Percentiles rank a stretch among this genome's conserved stretches.
These are phyloP conservation scores for Caretta caretta DNA, from an alignment of 2,113 vertebrate species.

Conservation along the genomic window DNA sequence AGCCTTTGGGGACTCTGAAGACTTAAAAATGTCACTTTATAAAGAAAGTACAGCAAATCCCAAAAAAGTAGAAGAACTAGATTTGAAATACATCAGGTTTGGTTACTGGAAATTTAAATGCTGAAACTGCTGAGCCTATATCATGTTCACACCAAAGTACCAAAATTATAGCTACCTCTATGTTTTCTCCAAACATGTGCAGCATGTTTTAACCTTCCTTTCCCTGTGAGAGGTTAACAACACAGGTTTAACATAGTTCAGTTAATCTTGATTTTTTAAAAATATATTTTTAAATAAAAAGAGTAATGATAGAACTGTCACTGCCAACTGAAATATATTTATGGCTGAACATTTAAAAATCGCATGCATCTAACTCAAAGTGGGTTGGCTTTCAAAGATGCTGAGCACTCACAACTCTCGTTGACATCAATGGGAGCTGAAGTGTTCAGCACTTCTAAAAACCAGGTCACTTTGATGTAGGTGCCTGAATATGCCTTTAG, in stretches of 20 bases:
- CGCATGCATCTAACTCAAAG: background rate
- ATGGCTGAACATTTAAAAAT: background rate
- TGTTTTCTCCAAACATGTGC: background rate
- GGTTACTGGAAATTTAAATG: background rate
- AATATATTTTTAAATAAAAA: background rate
- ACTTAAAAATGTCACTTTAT: background rate
- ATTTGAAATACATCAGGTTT: slow-evolving; percentile 2
- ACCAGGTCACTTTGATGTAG: background rate
- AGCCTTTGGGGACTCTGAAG: background rate
- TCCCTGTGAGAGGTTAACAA: background rate
- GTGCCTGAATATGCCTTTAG: background rate
- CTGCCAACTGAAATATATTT: background rate
- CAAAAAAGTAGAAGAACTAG: background rate
- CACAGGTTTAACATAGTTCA: background rate
- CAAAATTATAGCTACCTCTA: background rate
- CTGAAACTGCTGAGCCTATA: background rate
- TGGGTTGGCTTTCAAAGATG: background rate
- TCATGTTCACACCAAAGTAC: background rate
- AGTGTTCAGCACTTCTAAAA: background rate
- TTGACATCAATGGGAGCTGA: background rate
- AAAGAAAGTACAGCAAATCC: background rate
- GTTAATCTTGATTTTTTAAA: background rate
- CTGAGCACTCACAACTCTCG: background rate
- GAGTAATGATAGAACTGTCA: background rate
- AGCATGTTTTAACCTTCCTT: background rate